phyloP scores from a whole-genome alignment of 2,797 vertebrate genomes.

The Onychomys torridus region DNA sequence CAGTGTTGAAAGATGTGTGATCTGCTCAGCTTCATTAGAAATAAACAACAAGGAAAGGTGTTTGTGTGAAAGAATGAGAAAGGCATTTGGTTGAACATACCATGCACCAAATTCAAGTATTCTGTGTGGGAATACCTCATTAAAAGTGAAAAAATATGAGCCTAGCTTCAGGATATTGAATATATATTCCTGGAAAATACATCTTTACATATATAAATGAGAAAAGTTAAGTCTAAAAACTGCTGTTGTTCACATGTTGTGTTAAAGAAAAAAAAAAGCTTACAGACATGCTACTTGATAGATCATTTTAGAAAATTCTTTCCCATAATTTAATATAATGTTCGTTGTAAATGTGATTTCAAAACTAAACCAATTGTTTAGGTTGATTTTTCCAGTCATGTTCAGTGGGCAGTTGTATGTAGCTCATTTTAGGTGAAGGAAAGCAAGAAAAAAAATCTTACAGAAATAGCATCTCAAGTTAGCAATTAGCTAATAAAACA shows the following conservation, averaged over 20 bases:
- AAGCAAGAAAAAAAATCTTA: not conserved
- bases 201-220: not conserved
- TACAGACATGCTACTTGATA: not conserved
- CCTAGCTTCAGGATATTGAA: not conserved
- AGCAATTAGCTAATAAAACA: not conserved
- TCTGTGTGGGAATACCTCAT: not conserved
- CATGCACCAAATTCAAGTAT: not conserved
- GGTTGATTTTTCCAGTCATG: not conserved
- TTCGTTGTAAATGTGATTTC: conserved; percentile 15
- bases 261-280: not conserved
- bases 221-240: not conserved
- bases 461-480: not conserved
- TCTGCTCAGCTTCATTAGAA: not conserved
- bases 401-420: not conserved
- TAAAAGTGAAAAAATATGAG: not conserved
- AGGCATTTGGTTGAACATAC: not conserved
- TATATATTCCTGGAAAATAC: not conserved
- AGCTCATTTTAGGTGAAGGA: not conserved
- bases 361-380: conserved; percentile 24
- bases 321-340: conserved; percentile 45
- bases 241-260: not conserved
- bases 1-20: not conserved
- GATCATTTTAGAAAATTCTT: not conserved
- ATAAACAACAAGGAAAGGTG: not conserved
- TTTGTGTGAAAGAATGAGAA: not conserved